Evolutionary conservation across 1,140 invertebrate species (phyloP), one percentile per base, ranked within the genome.

Genomic region (Himalopsyche phryganea): DNA sequence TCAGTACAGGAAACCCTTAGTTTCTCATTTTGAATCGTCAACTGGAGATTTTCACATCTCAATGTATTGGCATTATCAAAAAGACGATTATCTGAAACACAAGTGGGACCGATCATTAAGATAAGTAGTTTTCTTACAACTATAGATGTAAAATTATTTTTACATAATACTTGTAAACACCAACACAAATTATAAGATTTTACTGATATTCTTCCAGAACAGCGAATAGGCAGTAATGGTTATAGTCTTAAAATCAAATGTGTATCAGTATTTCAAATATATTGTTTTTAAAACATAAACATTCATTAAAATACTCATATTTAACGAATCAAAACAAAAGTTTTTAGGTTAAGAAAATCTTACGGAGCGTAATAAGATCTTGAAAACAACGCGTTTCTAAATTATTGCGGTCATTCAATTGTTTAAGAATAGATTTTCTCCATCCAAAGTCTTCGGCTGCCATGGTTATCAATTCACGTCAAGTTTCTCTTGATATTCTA

Each of bases 11-110:
- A 78, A 46, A 72, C 79, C 56, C 85, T 81, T 11, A 94, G 78
- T 69, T 88, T 88, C 70, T 95, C 91, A 79, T 90, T 90, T 64
- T 91, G 84, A 60, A 93, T 81, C 9, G 86, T 88, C 10, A 95
- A 74, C 60, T 93, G 90, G 15, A 92, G 74, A 73, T 93, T 94
- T 77, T 93, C 90, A 66, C 82, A 79, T 68, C 86, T 85, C 19
- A 95, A 70, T 32, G 84, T 81, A 64, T 90, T 87, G 11, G 85
- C 83, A 78, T 81, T 87, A 66, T 95, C 92, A 78, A 94, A 92
- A 10, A 94, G 72, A 59, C 88, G 85, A 72, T 91, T 94, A 75
- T 95, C 92, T 96, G 77, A 65, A 82, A 83, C 69, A 48, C 36
- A 66, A 67, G 53, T 36, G 17, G 5, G 9, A 45, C 6, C 10